phyloP scores from a whole-genome alignment of 2,113 vertebrate species.

The Okapia johnstoni region DNA sequence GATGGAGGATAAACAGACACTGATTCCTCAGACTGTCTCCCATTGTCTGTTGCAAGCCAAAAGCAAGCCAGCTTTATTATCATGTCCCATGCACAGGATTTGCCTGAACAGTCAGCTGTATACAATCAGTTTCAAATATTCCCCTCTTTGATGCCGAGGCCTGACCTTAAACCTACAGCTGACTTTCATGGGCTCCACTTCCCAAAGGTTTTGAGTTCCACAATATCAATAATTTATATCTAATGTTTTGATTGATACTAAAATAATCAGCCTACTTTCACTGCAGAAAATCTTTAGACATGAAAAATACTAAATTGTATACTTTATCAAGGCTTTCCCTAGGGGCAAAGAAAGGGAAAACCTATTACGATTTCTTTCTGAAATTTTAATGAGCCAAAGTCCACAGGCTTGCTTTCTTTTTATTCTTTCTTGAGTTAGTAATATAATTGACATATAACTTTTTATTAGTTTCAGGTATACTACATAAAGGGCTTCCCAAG shows the following conservation, averaged over 20 bases:
- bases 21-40: not conserved
- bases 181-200: not conserved
- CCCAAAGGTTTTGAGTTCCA: not conserved
- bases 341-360: not conserved
- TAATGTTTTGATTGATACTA: not conserved
- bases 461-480: not conserved
- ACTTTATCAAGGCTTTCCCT: not conserved
- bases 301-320: not conserved
- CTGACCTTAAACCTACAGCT: not conserved
- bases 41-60: not conserved
- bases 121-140: not conserved
- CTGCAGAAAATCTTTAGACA: not conserved
- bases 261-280: not conserved
- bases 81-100: not conserved
- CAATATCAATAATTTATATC: not conserved
- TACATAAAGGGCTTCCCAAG: not conserved
- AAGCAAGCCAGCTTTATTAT: not conserved
- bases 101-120: not conserved
- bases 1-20: not conserved
- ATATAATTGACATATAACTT: not conserved
- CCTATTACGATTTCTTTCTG: not conserved
- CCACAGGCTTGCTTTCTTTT: not conserved
- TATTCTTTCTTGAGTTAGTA: not conserved
- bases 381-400: not conserved
- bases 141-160: not conserved